Conservation (phyloP, 2,113 vertebrate species). For the Climacteris rufus region DNA sequence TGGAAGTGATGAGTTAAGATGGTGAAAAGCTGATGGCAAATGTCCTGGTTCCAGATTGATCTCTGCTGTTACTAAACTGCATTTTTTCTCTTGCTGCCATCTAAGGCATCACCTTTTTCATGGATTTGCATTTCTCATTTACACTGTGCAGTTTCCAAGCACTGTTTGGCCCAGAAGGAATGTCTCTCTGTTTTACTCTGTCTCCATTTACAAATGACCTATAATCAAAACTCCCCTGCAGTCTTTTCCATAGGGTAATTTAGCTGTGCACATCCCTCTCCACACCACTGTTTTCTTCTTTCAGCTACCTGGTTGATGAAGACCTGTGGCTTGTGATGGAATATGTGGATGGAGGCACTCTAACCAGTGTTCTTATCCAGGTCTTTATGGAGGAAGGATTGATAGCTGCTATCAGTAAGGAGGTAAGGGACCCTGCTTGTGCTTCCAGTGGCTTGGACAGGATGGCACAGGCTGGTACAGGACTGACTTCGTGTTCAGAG, state of each 20-base stretch:
- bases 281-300: background rate
- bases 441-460: background rate
- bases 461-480: background rate
- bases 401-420: slow-evolving; percentile 94
- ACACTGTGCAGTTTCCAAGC: background rate
- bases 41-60: background rate
- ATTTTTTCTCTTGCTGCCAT: background rate
- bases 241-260: background rate
- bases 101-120: background rate
- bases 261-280: background rate
- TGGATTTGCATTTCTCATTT: background rate
- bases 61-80: background rate
- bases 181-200: background rate
- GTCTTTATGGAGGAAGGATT: slow-evolving; percentile 94
- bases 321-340: slow-evolving; percentile 99
- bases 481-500: background rate
- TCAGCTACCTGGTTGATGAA: slow-evolving; percentile 92
- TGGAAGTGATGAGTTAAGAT: background rate
- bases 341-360: slow-evolving; percentile 91
- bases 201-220: background rate
- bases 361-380: slow-evolving; percentile 91
- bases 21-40: background rate
- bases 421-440: slow-evolving; percentile 74
- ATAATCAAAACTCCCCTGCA: background rate
- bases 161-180: background rate